These are phyloP conservation scores for Nyctibius bracteatus DNA, from an alignment of 2,113 vertebrate species.

Conservation along the genomic window DNA sequence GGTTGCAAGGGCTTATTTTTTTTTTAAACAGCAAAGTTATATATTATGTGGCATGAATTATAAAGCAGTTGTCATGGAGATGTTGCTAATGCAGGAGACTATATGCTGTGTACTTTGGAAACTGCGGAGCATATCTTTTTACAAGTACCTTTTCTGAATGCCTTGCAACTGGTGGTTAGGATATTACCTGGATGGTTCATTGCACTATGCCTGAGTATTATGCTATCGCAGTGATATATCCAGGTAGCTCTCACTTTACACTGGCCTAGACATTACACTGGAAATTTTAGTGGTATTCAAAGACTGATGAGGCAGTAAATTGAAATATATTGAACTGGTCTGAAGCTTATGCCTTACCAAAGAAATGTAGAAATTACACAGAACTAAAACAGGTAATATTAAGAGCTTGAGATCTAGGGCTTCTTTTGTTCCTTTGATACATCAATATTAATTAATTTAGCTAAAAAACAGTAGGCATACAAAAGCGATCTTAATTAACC, in stretches of 20 bases:
- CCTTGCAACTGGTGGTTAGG: not conserved
- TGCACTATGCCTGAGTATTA: not conserved
- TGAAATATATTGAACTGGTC: not conserved
- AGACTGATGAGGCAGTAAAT: not conserved
- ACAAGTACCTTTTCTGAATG: not conserved
- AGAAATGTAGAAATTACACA: not conserved
- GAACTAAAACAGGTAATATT: not conserved
- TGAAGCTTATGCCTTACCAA: not conserved
- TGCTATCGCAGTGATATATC: not conserved
- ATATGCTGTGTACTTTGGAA: not conserved
- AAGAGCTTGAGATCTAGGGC: not conserved
- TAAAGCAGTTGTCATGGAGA: slow-evolving; percentile 65
- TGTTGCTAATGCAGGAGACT: slow-evolving; percentile 5
- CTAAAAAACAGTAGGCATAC: not conserved
- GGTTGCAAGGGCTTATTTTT: not conserved
- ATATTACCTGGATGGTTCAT: not conserved
- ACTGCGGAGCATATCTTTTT: not conserved
- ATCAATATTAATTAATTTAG: slow-evolving; percentile 36
- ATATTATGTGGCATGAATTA: slow-evolving; percentile 40
- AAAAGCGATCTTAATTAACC: slow-evolving; percentile 12
- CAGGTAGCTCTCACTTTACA: not conserved
- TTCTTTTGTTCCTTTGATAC: slow-evolving; percentile 4
- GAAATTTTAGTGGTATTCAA: not conserved
- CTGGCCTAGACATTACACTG: no score
- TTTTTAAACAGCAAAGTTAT: not conserved